Conservation (phyloP, 1,140 invertebrate species). For the Drosophila bipectinata region DNA sequence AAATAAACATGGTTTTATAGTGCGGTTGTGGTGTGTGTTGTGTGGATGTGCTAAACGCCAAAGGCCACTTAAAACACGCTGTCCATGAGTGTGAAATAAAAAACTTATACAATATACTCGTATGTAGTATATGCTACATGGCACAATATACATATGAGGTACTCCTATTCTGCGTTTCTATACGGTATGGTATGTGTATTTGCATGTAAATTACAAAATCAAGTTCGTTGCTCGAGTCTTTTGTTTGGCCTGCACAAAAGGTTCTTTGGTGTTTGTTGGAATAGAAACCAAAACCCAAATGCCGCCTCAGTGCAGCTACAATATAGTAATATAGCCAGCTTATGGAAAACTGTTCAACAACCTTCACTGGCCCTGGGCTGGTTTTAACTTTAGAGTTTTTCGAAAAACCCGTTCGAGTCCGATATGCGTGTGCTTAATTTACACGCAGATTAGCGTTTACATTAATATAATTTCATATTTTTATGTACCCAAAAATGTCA, state of each 20-base stretch:
- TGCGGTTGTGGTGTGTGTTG: neutral
- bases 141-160: too few relatives aligned
- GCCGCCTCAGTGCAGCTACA: conserved; percentile 20
- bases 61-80: conserved; percentile 60
- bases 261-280: conserved; percentile 57
- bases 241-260: conserved; percentile 74
- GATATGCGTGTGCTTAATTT: conserved; percentile 75
- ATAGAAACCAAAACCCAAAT: conserved; percentile 65
- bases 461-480: conserved; percentile 76
- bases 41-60: conserved; percentile 59
- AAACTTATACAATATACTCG: conserved; percentile 35
- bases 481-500: conserved; percentile 63
- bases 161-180: conserved; percentile 25
- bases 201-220: conserved; percentile 80
- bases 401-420: conserved; percentile 60
- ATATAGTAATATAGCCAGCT: conserved; percentile 3
- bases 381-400: conserved; percentile 5
- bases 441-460: conserved; percentile 73
- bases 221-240: conserved; percentile 78
- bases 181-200: conserved; percentile 24
- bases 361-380: conserved; percentile 50
- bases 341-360: conserved; percentile 43
- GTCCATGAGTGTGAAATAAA: conserved; percentile 77
- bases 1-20: conserved; percentile 71
- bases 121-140: conserved; percentile 11